Conservation (phyloP, 2,888 invertebrate genomes). For the Diabrotica balteata region DNA sequence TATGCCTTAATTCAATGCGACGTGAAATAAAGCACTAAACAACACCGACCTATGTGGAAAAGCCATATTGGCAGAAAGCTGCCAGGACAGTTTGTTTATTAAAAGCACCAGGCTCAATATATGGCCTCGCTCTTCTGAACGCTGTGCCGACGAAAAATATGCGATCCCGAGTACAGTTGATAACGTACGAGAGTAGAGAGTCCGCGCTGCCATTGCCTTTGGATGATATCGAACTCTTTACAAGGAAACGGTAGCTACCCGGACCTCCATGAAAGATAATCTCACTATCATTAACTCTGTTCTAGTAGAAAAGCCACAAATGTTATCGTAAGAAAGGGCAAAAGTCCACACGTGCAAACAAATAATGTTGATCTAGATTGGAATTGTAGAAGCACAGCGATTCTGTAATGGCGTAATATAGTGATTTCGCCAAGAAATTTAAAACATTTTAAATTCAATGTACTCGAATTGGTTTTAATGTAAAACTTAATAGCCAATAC, state of each 20-base stretch:
- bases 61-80: constrained; percentile 42
- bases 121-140: constrained; percentile 41
- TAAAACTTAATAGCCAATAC: no score
- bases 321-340: constrained; percentile 28
- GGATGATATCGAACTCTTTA: constrained; percentile 42
- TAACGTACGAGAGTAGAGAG: constrained; percentile 41
- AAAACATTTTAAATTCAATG: not conserved
- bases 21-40: constrained; percentile 39
- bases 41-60: constrained; percentile 37
- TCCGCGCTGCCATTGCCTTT: constrained; percentile 35
- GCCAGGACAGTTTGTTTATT: constrained; percentile 44
- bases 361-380: constrained; percentile 34
- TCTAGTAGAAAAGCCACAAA: constrained; percentile 36
- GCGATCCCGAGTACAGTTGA: constrained; percentile 38
- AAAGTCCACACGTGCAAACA: constrained; percentile 35
- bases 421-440: constrained; percentile 10
- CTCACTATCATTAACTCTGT: constrained; percentile 42
- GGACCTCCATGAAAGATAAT: constrained; percentile 44
- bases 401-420: constrained; percentile 14
- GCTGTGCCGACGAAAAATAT: constrained; percentile 43
- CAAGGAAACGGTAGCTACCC: constrained; percentile 43
- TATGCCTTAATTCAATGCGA: constrained; percentile 36
- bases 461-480: no score
- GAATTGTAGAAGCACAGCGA: constrained; percentile 4
- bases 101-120: constrained; percentile 43